Evolutionary conservation across 2,113 vertebrate species (phyloP).

Genomic region (Centropus unirufus): DNA sequence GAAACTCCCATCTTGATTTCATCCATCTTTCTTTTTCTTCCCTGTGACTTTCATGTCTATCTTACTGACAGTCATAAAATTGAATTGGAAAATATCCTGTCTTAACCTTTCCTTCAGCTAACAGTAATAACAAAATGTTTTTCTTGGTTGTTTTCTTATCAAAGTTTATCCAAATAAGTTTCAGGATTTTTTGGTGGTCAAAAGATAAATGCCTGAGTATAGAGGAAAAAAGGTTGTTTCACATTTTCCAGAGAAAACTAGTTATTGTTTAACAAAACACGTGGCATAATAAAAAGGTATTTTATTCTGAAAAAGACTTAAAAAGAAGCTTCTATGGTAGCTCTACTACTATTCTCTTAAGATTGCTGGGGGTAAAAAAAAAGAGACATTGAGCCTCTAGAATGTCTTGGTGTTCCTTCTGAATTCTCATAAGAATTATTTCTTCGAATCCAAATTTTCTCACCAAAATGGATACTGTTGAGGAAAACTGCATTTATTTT

Average conservation of each 20-base stretch:
- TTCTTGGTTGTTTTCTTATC: background rate
- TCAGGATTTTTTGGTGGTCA: background rate
- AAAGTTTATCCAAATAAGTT: background rate
- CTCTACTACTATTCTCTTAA: background rate
- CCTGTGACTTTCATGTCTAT: background rate
- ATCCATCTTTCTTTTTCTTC: background rate
- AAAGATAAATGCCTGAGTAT: background rate
- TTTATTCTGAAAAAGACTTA: background rate
- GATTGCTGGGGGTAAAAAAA: background rate
- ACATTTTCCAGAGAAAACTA: background rate
- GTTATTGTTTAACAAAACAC: background rate
- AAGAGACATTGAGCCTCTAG: background rate
- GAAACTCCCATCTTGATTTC: background rate
- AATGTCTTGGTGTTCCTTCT: background rate
- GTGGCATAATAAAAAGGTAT: background rate
- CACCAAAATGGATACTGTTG: background rate
- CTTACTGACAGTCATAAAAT: background rate
- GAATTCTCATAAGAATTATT: background rate
- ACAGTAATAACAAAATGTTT: conserved; percentile 1
- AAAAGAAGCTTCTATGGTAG: background rate
- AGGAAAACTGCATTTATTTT: background rate
- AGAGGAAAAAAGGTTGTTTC: background rate
- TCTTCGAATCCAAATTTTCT: background rate
- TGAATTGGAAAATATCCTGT: background rate
- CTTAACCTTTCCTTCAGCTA: background rate